phyloP scores from a whole-genome alignment of 2,888 invertebrate species.

The Lasioglossum vierecki region DNA sequence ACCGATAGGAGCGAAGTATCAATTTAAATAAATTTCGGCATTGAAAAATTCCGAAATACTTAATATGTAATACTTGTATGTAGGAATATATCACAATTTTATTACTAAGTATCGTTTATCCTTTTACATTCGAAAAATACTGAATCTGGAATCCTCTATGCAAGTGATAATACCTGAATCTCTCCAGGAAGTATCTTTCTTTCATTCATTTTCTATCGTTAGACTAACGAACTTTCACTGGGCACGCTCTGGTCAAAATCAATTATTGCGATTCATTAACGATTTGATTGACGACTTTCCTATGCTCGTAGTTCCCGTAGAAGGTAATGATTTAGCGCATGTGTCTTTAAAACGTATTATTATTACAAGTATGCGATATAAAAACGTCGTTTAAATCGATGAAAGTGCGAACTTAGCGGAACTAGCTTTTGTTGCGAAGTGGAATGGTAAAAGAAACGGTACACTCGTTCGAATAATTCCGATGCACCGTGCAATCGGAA shows the following conservation, averaged over 20 bases:
- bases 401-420: slow-evolving; percentile 9
- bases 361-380: neutral
- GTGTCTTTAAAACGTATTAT: slow-evolving; percentile 4
- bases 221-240: neutral
- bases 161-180: slow-evolving; percentile 4
- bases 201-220: neutral
- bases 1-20: neutral
- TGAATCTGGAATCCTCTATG: neutral
- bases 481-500: slow-evolving; percentile 36
- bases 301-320: slow-evolving; percentile 11
- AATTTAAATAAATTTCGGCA: neutral
- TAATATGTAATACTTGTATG: slow-evolving; percentile 31
- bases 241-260: neutral
- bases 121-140: slow-evolving; percentile 21
- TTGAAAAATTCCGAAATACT: slow-evolving; percentile 1
- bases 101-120: slow-evolving; percentile 7
- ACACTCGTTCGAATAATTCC: slow-evolving; percentile 18
- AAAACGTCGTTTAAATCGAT: slow-evolving; percentile 18
- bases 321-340: neutral
- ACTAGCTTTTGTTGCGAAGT: slow-evolving; percentile 34
- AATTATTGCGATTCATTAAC: neutral
- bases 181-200: neutral
- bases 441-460: slow-evolving; percentile 38
- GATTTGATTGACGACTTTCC: neutral
- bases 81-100: slow-evolving; percentile 45